Evolutionary conservation across 1,140 invertebrate species (phyloP).

Genomic region (Listronotus oregonensis): DNA sequence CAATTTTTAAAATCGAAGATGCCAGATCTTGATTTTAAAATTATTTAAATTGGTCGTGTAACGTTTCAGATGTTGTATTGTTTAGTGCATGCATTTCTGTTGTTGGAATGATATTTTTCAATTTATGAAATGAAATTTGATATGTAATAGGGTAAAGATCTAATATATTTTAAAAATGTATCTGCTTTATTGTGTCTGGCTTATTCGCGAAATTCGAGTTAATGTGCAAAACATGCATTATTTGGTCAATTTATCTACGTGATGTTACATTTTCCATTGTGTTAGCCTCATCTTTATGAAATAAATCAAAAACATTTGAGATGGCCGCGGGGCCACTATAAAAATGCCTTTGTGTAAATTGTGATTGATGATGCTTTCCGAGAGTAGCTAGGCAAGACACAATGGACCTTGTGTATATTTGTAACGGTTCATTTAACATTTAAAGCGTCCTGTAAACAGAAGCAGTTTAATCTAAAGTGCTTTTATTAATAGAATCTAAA

Average conservation of each 20-base stretch:
- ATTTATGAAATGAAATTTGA: not conserved
- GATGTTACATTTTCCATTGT: constrained; percentile 34
- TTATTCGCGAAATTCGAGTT: constrained; percentile 22
- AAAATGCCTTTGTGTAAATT: constrained; percentile 35
- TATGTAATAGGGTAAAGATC: not conserved
- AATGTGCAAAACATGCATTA: constrained; percentile 31
- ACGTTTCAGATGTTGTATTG: not conserved
- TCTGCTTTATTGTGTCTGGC: constrained; percentile 4
- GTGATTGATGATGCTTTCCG: constrained; percentile 32
- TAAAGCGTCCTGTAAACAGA: constrained; percentile 29
- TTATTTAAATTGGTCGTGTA: constrained; percentile 2
- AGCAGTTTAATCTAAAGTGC: constrained; percentile 27
- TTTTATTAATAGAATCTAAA: constrained; percentile 22
- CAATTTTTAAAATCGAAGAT: not conserved
- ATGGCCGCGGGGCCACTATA: constrained; percentile 25
- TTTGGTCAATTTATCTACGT: constrained; percentile 31
- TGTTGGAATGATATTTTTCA: constrained; percentile 1
- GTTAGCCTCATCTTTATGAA: constrained; percentile 25
- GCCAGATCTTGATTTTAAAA: constrained; percentile 2
- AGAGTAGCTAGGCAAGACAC: constrained; percentile 24
- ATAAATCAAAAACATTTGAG: constrained; percentile 32
- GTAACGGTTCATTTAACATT: constrained; percentile 37
- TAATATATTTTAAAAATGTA: constrained; percentile 5
- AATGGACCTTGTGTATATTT: constrained; percentile 32
- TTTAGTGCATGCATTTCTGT: constrained; percentile 1